Conservation (phyloP, 2,797 vertebrate genomes). For the Anas acuta region DNA sequence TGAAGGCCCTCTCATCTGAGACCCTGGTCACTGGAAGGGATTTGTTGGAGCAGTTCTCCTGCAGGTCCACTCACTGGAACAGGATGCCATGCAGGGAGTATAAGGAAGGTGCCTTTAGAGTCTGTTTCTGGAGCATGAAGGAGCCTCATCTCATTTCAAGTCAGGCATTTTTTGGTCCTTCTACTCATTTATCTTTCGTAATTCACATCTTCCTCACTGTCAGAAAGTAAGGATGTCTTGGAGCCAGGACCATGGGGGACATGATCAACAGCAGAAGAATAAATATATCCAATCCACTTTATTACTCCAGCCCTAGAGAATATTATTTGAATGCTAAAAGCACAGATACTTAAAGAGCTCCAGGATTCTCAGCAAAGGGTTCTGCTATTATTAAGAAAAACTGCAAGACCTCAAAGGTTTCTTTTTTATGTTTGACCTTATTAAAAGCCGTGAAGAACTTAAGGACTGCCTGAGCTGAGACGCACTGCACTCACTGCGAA, state of each 20-base stretch:
- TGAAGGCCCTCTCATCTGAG: neutral
- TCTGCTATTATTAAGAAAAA: neutral
- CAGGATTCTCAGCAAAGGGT: neutral
- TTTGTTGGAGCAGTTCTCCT: neutral
- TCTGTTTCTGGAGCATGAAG: neutral
- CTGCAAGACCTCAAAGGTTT: neutral
- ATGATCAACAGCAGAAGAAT: neutral
- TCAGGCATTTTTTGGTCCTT: neutral
- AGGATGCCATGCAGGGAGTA: neutral
- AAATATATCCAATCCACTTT: neutral
- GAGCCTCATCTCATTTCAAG: neutral
- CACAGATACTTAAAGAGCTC: neutral
- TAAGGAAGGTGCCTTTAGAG: neutral
- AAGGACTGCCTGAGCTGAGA: neutral
- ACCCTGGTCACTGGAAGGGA: neutral
- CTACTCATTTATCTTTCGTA: neutral
- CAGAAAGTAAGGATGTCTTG: neutral
- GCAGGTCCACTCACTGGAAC: neutral
- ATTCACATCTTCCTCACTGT: neutral
- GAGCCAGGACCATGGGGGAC: neutral
- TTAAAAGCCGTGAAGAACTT: neutral
- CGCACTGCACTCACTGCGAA: neutral
- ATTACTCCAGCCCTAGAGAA: neutral
- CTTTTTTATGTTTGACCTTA: neutral
- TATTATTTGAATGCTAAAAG: neutral